Evolutionary conservation across 2,797 vertebrate genomes (phyloP).

Genomic region (Amblyopsis hoosieri): DNA sequence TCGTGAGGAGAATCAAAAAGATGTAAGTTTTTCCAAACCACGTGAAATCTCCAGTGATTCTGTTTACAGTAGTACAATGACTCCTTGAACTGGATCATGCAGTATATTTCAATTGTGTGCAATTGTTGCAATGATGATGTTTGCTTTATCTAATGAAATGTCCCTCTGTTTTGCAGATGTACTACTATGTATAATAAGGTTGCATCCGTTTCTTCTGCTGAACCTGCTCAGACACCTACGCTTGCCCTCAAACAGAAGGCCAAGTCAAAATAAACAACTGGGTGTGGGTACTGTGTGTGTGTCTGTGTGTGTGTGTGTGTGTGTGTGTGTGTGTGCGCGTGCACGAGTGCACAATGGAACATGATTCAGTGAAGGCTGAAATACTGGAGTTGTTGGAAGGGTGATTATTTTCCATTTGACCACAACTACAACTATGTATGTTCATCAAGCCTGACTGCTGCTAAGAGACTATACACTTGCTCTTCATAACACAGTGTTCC

Average conservation of each 20-base stretch:
- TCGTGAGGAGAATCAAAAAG: constrained; percentile 80
- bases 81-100: not conserved
- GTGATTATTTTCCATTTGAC: constrained; percentile 53
- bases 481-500: constrained; percentile 55
- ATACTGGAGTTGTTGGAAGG: constrained; percentile 43
- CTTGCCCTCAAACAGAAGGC: constrained; percentile 72
- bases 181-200: constrained; percentile 49
- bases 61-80: not conserved
- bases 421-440: constrained; percentile 51
- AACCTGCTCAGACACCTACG: constrained; percentile 23
- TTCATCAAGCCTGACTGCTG: constrained; percentile 62
- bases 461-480: not conserved
- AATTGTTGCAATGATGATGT: not conserved
- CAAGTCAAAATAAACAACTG: constrained; percentile 75
- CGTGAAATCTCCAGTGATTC: not conserved
- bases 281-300: not conserved
- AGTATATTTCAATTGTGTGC: not conserved
- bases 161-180: constrained; percentile 53
- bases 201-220: constrained; percentile 49
- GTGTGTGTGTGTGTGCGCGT: too few relatives aligned
- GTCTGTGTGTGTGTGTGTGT: too few relatives aligned
- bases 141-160: not conserved
- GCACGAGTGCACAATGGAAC: not conserved
- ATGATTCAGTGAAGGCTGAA: constrained; percentile 49
- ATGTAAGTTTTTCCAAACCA: constrained; percentile 75